These are phyloP conservation scores for Rhynchomys soricoides DNA, from an alignment of 2,113 vertebrate genomes.

Conservation along the genomic window DNA sequence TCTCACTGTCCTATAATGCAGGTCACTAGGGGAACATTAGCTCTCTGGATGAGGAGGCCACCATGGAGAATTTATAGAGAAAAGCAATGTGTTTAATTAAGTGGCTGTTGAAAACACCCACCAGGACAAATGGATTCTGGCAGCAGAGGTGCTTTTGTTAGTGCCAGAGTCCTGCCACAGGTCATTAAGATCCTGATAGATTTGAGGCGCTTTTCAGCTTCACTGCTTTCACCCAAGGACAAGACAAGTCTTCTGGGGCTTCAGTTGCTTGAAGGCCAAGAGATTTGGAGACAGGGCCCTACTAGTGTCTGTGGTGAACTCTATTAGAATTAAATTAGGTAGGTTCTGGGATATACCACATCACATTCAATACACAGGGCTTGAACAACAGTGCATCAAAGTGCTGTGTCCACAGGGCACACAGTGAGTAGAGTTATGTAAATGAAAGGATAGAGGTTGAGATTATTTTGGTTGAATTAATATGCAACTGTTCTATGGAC, in stretches of 20 bases:
- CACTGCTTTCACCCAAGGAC: constrained; percentile 41
- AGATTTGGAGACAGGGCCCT: background rate
- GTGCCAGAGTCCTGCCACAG: constrained; percentile 70
- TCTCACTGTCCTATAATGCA: constrained; percentile 66
- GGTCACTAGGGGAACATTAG: constrained; percentile 74
- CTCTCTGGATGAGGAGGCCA: constrained; percentile 59
- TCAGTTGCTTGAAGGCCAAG: background rate
- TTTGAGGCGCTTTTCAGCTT: constrained; percentile 60
- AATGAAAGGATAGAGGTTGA: background rate
- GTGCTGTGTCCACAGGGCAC: background rate
- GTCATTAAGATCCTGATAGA: constrained; percentile 78
- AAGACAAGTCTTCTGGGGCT: background rate
- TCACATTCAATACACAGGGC: background rate
- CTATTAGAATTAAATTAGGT: constrained; percentile 2
- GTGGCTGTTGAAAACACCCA: constrained; percentile 65
- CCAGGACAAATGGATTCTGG: constrained; percentile 71
- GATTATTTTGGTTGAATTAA: background rate
- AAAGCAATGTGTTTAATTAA: constrained; percentile 78
- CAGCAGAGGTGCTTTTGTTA: constrained; percentile 62
- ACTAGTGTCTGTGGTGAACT: background rate
- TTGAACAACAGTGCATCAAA: background rate
- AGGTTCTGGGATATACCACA: background rate
- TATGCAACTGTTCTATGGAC: background rate
- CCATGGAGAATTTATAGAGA: constrained; percentile 73
- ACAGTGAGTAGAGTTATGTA: background rate